Evolutionary conservation across 2,113 vertebrate genomes (phyloP).

Genomic region (Seriola quinqueradiata): DNA sequence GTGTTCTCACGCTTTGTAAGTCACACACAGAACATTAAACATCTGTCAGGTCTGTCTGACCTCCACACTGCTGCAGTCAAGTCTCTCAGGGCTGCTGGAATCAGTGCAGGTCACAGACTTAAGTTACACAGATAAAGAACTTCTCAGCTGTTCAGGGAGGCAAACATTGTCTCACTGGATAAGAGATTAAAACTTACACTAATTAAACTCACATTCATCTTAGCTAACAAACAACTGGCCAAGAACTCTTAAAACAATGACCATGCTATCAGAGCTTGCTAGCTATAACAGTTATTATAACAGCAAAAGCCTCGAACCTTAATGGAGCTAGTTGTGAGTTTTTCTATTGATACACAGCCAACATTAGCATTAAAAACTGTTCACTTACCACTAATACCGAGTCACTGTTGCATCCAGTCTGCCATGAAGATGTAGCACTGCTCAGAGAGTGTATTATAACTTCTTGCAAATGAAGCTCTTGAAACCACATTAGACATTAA

Average conservation of each 20-base stretch:
- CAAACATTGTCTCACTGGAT: not conserved
- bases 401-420: too few species aligned
- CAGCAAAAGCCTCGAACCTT: not conserved
- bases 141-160: not conserved
- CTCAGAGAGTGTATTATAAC: too few species aligned
- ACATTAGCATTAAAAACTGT: too few species aligned
- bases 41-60: constrained; percentile 13
- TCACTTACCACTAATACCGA: too few species aligned
- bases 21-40: constrained; percentile 4
- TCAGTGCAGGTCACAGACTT: not conserved
- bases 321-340: not conserved
- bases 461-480: too few species aligned
- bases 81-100: not conserved
- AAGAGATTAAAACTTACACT: not conserved
- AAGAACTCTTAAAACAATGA: not conserved
- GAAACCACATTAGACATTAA: too few species aligned
- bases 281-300: not conserved
- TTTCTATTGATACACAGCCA: too few species aligned
- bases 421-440: too few species aligned
- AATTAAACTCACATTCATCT: not conserved
- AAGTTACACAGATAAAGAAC: not conserved
- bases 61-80: not conserved
- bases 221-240: not conserved
- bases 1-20: constrained; percentile 48
- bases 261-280: not conserved